Base-by-base conservation (phyloP, 2,113 vertebrate genomes). In the Prinia subflava region DNA sequence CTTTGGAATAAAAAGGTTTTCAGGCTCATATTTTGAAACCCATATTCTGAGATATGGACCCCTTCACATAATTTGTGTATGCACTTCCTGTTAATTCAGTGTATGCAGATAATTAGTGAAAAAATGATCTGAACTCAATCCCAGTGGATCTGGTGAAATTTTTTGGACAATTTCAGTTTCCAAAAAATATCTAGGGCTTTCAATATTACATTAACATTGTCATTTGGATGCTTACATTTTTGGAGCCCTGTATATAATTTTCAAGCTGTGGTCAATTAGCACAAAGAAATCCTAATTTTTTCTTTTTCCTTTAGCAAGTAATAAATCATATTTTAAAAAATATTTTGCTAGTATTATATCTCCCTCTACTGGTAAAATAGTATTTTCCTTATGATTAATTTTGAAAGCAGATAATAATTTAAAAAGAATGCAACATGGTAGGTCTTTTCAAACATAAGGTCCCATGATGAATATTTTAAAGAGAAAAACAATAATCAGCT, bases 291-390 rank as follows among this genome's bases (percentile, higher is more conserved):
- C 7, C 16, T 70, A 57, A 79, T 42, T 46, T 23, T 2, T 41
- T 49, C 78, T 82, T 57, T 15, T 71, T 60, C 46, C 18, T 74
- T 24, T 23, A 56, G 15, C 7, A 63, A 68, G 62, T 49, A 89
- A 84, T 89, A 95, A 85, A 84, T 89, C 10, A 73, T 30, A 42
- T 37, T 71, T 65, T 53, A 17, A 68, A 77, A 85, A 84, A 49
- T 73, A 82, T 81, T 93, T 90, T 87, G 3, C n/a, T 85, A 85
- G 89, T 69, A 87, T 78, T 84, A 60, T 57, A 94, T 37, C 87
- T 78, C 95, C 92, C 94, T 92, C 95, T 97, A 75, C 94, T 95
- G 96, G 95, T 57, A 86, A 82, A 84, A 93, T 67, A 82, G 23
- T 75, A 14, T 71, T 64, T 84, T 89, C 52, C 3, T 56, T 75